Evolutionary conservation across 2,888 invertebrate species (phyloP).

Genomic region (Orthonychiurus folsomi): DNA sequence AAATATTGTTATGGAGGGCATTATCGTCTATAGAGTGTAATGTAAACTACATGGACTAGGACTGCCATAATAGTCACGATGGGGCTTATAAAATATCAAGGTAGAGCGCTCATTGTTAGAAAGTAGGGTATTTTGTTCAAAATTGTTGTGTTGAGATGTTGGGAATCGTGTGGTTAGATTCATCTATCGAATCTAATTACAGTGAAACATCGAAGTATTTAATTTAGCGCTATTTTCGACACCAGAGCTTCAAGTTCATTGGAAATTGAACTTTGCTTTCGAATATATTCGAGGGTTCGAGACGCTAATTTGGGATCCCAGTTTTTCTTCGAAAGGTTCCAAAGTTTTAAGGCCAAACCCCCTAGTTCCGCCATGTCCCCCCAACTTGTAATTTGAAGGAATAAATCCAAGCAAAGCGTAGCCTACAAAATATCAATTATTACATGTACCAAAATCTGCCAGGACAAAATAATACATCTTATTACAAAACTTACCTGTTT

Average conservation of each 20-base stretch:
- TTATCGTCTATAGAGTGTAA: too few species aligned
- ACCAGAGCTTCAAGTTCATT: conserved; percentile 23
- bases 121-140: too few species aligned
- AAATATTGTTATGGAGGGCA: too few species aligned
- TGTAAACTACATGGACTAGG: too few species aligned
- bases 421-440: conserved; percentile 45
- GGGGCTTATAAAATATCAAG: too few species aligned
- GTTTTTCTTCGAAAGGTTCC: conserved; percentile 67
- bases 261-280: conserved; percentile 16
- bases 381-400: conserved; percentile 44
- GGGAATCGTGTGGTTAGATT: too few species aligned
- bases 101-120: too few species aligned
- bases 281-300: conserved; percentile 24
- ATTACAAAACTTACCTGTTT: conserved; percentile 53
- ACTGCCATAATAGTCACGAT: too few species aligned
- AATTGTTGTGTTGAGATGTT: too few species aligned
- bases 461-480: background rate
- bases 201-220: too few species aligned
- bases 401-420: conserved; percentile 58
- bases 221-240: conserved; percentile 22
- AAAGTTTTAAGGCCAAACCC: conserved; percentile 66
- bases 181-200: too few species aligned
- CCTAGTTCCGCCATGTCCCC: conserved; percentile 51
- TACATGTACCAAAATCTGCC: background rate
- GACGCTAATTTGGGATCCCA: conserved; percentile 51